phyloP scores from a whole-genome alignment of 2,888 invertebrate species.

The Hipparchia semele region DNA sequence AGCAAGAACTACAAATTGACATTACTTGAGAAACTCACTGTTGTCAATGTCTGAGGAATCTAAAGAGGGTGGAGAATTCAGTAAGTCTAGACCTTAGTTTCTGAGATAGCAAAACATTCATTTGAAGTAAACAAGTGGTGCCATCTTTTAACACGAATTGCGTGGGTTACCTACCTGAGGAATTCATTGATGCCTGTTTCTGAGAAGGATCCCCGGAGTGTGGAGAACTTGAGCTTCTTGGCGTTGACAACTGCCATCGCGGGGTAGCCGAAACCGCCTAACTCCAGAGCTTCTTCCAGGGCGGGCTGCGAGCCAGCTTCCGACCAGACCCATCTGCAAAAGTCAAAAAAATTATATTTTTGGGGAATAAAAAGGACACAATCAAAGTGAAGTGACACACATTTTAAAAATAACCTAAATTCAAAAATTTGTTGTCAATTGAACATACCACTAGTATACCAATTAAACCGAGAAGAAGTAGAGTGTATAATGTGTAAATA shows the following conservation, averaged over 20 bases:
- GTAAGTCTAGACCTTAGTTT: background rate
- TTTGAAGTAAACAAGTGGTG: background rate
- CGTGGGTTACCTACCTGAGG: slow-evolving; percentile 85
- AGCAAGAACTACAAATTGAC: too few species aligned
- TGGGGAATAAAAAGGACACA: background rate
- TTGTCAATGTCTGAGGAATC: too few species aligned
- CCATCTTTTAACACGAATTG: background rate
- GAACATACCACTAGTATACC: too few species aligned
- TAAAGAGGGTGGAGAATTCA: too few species aligned
- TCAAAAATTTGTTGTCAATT: too few species aligned
- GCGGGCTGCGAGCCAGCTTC: slow-evolving; percentile 94
- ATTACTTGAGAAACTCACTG: too few species aligned
- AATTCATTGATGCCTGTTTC: slow-evolving; percentile 98
- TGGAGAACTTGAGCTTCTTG: slow-evolving; percentile 98
- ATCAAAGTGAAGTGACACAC: too few species aligned
- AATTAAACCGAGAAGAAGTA: too few species aligned
- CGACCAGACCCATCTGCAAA: slow-evolving; percentile 93
- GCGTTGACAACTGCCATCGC: slow-evolving; percentile 98
- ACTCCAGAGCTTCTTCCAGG: slow-evolving; percentile 94
- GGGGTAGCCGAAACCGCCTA: slow-evolving; percentile 99
- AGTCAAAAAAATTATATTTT: background rate
- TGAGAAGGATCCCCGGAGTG: slow-evolving; percentile 96
- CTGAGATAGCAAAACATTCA: background rate
- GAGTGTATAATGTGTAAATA: too few species aligned
- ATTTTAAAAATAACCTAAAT: too few species aligned